Evolutionary conservation across 2,888 invertebrate genomes (phyloP), one percentile per base, ranked within the genome.

Genomic region (Spicauda simplicius): DNA sequence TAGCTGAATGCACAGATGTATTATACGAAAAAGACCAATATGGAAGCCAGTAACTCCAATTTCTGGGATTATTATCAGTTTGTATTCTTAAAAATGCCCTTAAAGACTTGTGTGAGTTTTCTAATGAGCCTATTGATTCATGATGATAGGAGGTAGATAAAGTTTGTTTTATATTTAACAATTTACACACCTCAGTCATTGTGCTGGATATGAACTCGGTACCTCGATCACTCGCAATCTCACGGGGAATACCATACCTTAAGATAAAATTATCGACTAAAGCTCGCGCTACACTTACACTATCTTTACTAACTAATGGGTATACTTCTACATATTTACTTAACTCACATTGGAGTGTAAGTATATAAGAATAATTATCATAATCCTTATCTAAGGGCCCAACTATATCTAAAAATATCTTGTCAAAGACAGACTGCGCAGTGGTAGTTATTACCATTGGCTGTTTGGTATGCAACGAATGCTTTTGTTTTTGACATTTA

Each of bases 1-100:
- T 72, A 12, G 57, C 64, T n/a, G 70, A 60, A 63, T 74, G 74
- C 2, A 72, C 72, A 11, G 72, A n/a, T n/a, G n/a, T n/a, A n/a
- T n/a, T n/a, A n/a, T n/a, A n/a, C n/a, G n/a, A n/a, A n/a, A n/a
- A n/a, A 66, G 64, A 66, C 72, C 72, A 73, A 63, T 64, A 74
- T 10, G 70, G 69, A 25, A 72, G 37, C 73, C 71, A 33, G n/a
- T 55, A n/a, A 25, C 70, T 71, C 71, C 74, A 74, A 60, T 65
- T 8, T 69, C 63, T 33, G 33, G 33, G 16, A 7, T 37, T 11
- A 10, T 56, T 25, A n/a, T 56, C 16, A 33, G 25, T 53, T 30
- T 66, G 56, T 48, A 67, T 50, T 19, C 6, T 41, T 41, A 41
- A 10, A 45, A 45, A 45, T n/a, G 45, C 53, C 12, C 62, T 41